Evolutionary conservation across 2,797 vertebrate species (phyloP).

Genomic region (Pseudochromis fuscus): DNA sequence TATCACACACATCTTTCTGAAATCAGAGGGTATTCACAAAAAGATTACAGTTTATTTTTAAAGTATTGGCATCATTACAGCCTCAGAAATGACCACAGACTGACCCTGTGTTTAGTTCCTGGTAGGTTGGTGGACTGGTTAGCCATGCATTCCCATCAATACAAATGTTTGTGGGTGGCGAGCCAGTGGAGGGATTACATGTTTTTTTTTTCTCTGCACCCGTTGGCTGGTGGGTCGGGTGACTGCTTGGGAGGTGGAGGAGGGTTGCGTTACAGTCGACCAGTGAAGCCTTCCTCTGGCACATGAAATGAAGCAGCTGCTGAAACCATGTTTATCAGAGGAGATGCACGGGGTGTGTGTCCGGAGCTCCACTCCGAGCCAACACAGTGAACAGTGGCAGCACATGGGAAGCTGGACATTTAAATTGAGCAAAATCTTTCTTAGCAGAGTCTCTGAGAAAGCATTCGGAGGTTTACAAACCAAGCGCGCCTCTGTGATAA

Average conservation of each 20-base stretch:
- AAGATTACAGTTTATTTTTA: no score
- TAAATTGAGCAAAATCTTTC: no score
- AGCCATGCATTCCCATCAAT: constrained; percentile 9
- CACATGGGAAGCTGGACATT: neutral
- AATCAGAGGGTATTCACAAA: no score
- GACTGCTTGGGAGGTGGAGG: constrained; percentile 1
- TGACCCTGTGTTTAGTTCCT: neutral
- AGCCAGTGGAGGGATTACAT: constrained; percentile 8
- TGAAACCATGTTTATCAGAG: constrained; percentile 7
- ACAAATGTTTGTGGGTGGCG: constrained; percentile 33
- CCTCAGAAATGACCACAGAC: neutral
- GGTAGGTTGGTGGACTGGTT: constrained; percentile 3
- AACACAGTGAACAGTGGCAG: neutral
- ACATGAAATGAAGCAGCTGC: constrained; percentile 41
- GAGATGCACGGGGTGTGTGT: neutral
- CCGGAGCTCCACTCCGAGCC: neutral
- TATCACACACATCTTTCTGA: no score
- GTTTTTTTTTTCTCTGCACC: constrained; percentile 14
- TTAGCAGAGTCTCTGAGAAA: no score
- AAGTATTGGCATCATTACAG: no score
- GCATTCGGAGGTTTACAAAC: no score
- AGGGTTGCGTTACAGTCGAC: constrained; percentile 1
- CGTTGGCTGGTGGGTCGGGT: neutral
- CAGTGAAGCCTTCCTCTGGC: constrained; percentile 25
- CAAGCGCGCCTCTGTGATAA: no score